Evolutionary conservation across 2,888 invertebrate species (phyloP), one percentile per base, ranked within the genome.

Genomic region (Tiliacea aurago): DNA sequence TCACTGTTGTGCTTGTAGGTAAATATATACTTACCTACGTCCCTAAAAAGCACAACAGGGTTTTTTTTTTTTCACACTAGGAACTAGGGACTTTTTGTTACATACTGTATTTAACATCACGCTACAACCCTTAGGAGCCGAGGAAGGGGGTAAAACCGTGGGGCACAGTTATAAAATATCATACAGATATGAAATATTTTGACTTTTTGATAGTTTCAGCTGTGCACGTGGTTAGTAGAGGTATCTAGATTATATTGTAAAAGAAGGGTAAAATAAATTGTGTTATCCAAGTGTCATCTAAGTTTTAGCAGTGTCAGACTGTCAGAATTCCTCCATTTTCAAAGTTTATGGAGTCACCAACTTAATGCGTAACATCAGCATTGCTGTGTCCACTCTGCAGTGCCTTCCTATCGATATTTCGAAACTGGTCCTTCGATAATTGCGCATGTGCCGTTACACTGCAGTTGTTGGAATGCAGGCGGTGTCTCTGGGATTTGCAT

Each of bases 401-500:
- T 33, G 68, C 41, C 67, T 15, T 49, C 18, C n/a, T 56, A 56
- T 51, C 67, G 13, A 80, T 80, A 80, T 84, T 84, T 85, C 73
- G 76, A 84, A 85, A 85, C 82, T 82, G 82, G 85, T 84, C 85
- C 76, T 75, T 64, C 53, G 81, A 56, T 82, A 84, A 86, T 76
- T 81, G 81, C 76, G 80, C 68, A 65, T 59, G 66, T 74, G 70
- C 85, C 86, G 85, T 85, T 85, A 85, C 76, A 74, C 73, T 74
- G 80, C 71, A 78, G 78, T 80, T 80, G 84, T 90, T 88, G 84
- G 86, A 87, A 90, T 89, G 88, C 89, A 84, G 77, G 64, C 80
- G 58, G 78, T 66, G 84, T 83, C 79, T 75, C 73, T 70, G 87
- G 85, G 81, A 90, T 91, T 91, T 90, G 90, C 91, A 91, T 91